Evolutionary conservation across 2,888 invertebrate genomes (phyloP).

Genomic region (Fabriciana adippe): DNA sequence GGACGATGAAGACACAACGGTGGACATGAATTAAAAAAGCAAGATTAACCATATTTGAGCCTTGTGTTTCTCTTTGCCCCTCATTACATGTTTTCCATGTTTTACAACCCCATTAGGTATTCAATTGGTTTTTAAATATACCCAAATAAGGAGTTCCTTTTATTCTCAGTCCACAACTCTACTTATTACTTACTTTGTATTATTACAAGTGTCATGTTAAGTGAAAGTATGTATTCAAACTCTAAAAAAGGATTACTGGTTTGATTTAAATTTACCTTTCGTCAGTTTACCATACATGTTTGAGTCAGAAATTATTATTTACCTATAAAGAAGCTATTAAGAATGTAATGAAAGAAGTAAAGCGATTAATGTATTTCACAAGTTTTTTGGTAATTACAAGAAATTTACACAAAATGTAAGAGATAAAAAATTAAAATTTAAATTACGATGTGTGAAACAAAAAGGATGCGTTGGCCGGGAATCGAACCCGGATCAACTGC

Average conservation of each 20-base stretch:
- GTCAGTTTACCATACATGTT: no score
- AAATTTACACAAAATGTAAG: not conserved
- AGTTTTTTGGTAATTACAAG: not conserved
- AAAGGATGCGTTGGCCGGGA: conserved; percentile 80
- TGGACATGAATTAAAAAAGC: no score
- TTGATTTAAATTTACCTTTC: not conserved
- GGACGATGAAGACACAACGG: no score
- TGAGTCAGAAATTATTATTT: no score
- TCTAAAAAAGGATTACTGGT: conserved; percentile 2
- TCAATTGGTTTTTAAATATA: conserved; percentile 17
- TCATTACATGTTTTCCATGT: conserved; percentile 8
- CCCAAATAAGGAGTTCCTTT: conserved; percentile 18
- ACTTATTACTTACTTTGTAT: not conserved
- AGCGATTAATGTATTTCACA: no score
- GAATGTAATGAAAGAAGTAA: no score
- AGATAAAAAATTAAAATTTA: no score
- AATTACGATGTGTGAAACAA: conserved; percentile 30
- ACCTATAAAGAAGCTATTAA: no score
- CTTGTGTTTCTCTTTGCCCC: not conserved
- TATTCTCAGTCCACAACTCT: not conserved
- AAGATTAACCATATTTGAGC: no score
- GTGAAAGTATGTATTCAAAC: conserved; percentile 14
- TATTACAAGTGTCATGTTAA: conserved; percentile 1
- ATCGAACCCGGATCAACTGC: conserved; percentile 84
- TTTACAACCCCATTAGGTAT: conserved; percentile 2